Percentiles rank a stretch among this genome's conserved stretches.
These are phyloP conservation scores for Malacosoma neustria DNA, from an alignment of 2,888 invertebrate genomes.

Conservation along the genomic window DNA sequence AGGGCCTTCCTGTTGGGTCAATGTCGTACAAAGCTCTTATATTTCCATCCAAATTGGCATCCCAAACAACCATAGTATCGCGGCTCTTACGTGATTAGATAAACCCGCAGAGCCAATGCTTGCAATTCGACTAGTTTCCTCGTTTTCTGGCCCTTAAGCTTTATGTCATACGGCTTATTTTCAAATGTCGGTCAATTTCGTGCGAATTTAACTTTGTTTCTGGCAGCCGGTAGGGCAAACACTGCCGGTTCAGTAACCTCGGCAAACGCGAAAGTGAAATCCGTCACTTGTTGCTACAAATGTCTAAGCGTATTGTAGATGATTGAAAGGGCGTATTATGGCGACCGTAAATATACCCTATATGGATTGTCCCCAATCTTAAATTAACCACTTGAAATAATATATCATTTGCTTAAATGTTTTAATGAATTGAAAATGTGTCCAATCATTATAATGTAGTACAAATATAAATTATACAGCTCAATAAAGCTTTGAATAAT, in stretches of 20 bases:
- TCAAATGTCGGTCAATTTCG: slow-evolving; percentile 15
- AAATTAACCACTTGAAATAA: too few species aligned
- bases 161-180: slow-evolving; percentile 13
- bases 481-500: too few species aligned
- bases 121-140: slow-evolving; percentile 6
- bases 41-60: slow-evolving; percentile 1
- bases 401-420: too few species aligned
- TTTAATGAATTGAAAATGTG: too few species aligned
- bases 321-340: slow-evolving; percentile 19
- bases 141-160: slow-evolving; percentile 11
- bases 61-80: slow-evolving; percentile 18
- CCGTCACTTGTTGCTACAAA: slow-evolving; percentile 52
- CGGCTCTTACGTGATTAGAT: slow-evolving; percentile 25
- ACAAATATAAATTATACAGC: too few species aligned
- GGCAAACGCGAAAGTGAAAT: slow-evolving; percentile 52
- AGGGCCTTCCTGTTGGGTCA: slow-evolving; percentile 2
- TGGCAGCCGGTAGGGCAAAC: slow-evolving; percentile 29
- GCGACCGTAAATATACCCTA: background rate
- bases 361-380: too few species aligned
- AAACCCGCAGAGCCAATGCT: slow-evolving; percentile 17
- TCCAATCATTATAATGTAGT: too few species aligned
- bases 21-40: background rate
- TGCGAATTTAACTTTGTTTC: slow-evolving; percentile 22
- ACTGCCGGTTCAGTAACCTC: slow-evolving; percentile 36
- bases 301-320: slow-evolving; percentile 35